A percentile compares a stretch with the other conserved stretches of the same genome.
phyloP scores from a whole-genome alignment of 2,797 vertebrate genomes.

The Hypotaenidia okinawae region DNA sequence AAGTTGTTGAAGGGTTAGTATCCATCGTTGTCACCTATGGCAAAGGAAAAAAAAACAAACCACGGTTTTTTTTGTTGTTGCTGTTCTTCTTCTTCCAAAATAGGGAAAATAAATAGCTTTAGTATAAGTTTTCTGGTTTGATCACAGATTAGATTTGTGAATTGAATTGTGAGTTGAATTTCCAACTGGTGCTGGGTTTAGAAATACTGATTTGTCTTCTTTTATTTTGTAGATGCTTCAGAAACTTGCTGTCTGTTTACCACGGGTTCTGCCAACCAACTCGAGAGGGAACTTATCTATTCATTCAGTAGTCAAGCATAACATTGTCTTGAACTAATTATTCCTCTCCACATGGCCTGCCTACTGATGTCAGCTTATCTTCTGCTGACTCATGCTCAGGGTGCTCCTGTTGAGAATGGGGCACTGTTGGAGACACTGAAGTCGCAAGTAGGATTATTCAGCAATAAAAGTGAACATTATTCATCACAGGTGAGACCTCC shows the following conservation, averaged over 20 bases:
- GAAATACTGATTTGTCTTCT: constrained; percentile 19
- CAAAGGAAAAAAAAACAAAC: background rate
- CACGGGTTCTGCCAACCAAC: constrained; percentile 62
- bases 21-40: background rate
- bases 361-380: constrained; percentile 84
- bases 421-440: constrained; percentile 74
- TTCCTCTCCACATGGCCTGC: constrained; percentile 84
- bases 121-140: background rate
- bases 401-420: constrained; percentile 77
- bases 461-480: constrained; percentile 80
- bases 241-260: constrained; percentile 61
- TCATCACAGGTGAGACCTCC: constrained; percentile 81
- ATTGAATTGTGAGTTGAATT: background rate
- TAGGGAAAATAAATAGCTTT: background rate
- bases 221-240: constrained; percentile 70
- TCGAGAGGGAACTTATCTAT: constrained; percentile 61
- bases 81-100: background rate
- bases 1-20: background rate
- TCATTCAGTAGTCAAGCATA: constrained; percentile 48
- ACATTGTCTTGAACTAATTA: constrained; percentile 57
- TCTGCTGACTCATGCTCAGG: constrained; percentile 82
- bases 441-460: constrained; percentile 69
- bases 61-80: background rate
- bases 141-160: background rate
- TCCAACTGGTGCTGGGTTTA: background rate